Conservation (phyloP, 2,888 invertebrate species). For the Nomada fabriciana region DNA sequence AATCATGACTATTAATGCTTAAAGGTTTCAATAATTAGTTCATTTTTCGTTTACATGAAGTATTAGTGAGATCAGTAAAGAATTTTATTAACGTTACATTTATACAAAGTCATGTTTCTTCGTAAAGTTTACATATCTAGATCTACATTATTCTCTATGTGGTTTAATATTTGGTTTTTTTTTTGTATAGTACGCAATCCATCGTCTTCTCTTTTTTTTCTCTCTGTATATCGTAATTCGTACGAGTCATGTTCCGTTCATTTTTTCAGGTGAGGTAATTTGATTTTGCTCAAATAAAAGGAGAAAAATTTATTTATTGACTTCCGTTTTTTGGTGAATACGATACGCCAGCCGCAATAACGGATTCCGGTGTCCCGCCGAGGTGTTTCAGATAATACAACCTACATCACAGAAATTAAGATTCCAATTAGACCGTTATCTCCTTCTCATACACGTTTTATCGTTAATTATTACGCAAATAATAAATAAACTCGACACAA, state of each 20-base stretch:
- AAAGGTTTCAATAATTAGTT: conserved; percentile 67
- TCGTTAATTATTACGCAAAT: conserved; percentile 22
- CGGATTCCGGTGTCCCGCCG: conserved; percentile 66
- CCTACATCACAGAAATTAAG: conserved; percentile 55
- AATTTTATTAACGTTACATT: conserved; percentile 81
- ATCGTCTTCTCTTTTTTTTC: conserved; percentile 55
- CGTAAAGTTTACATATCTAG: conserved; percentile 76
- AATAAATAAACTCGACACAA: conserved; percentile 48
- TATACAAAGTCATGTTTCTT: conserved; percentile 80
- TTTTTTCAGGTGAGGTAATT: conserved; percentile 82
- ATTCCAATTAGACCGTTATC: conserved; percentile 10
- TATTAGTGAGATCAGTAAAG: conserved; percentile 82
- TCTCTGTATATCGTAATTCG: conserved; percentile 29
- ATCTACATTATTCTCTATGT: conserved; percentile 79
- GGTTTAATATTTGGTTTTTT: conserved; percentile 82
- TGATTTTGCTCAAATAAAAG: conserved; percentile 84
- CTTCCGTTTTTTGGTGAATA: conserved; percentile 81
- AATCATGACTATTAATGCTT: conserved; percentile 67
- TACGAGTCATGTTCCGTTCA: conserved; percentile 55
- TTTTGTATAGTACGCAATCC: conserved; percentile 70
- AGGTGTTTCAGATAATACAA: conserved; percentile 62
- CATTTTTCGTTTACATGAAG: conserved; percentile 56
- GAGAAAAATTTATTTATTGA: conserved; percentile 82
- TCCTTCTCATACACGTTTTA: not conserved
- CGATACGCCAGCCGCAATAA: conserved; percentile 77